Percentiles rank a stretch among this genome's conserved stretches.
phyloP scores from a whole-genome alignment of 2,113 vertebrate species.

The Oncorhynchus kisutch region DNA sequence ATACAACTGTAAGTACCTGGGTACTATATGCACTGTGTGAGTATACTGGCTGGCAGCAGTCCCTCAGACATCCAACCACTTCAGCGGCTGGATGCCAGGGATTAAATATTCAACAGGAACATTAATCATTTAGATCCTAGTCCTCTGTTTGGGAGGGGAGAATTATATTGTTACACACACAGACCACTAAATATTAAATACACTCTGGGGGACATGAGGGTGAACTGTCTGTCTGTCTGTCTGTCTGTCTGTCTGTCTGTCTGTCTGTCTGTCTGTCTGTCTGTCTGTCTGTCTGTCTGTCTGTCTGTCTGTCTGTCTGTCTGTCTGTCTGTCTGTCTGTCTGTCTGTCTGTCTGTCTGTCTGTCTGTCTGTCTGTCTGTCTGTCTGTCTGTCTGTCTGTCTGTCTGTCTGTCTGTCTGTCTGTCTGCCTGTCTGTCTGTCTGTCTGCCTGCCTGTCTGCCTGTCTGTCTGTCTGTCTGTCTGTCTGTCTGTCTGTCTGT shows the following conservation, averaged over 20 bases:
- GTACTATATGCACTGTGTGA: neutral
- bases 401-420: neutral
- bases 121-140: conserved; percentile 71
- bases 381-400: neutral
- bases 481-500: neutral
- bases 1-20: too few species aligned
- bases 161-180: conserved; percentile 39
- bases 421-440: neutral
- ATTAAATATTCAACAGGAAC: conserved; percentile 69
- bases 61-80: conserved; percentile 37
- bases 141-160: conserved; percentile 44
- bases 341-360: neutral
- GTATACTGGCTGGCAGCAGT: conserved; percentile 28
- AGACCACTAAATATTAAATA: conserved; percentile 38
- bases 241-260: too few species aligned
- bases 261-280: neutral
- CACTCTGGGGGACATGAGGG: neutral
- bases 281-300: neutral
- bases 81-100: conserved; percentile 11
- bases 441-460: too few species aligned
- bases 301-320: neutral
- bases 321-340: neutral
- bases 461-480: neutral
- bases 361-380: neutral
- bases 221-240: neutral